These are phyloP conservation scores for Pangasius krempfi DNA, from an alignment of 2,797 vertebrate species.

Conservation along the genomic window DNA sequence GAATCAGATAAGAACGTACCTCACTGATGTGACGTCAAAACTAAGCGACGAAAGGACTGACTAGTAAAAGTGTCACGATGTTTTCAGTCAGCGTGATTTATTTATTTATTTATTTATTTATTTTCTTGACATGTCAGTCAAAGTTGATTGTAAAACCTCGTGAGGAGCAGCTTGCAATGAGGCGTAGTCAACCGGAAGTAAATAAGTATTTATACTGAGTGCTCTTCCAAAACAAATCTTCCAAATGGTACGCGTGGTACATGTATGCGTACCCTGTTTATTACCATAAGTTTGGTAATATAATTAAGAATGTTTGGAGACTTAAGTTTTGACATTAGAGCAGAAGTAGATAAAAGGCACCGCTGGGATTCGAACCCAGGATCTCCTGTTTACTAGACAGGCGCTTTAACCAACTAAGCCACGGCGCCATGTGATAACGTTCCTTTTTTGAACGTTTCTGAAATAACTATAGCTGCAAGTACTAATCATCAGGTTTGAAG, in stretches of 20 bases:
- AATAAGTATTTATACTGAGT: not conserved
- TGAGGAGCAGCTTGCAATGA: not conserved
- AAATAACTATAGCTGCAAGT: too few species aligned
- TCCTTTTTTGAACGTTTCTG: not conserved
- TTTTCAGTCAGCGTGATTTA: not conserved
- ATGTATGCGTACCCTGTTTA: not conserved
- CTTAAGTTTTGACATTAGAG: not conserved
- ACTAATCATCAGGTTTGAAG: too few species aligned
- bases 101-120: not conserved
- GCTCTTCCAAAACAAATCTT: not conserved
- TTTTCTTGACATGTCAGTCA: not conserved
- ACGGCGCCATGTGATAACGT: fast-evolving
- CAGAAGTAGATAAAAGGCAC: constrained; percentile 20
- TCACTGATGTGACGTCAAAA: not conserved
- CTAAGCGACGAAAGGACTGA: not conserved
- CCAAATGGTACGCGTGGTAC: not conserved
- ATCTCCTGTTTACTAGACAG: constrained; percentile 50
- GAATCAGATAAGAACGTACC: not conserved
- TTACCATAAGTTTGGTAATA: too few species aligned
- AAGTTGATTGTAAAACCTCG: not conserved
- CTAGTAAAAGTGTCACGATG: not conserved
- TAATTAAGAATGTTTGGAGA: not conserved
- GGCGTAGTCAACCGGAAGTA: not conserved
- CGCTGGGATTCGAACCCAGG: constrained; percentile 67
- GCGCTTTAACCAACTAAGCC: constrained; percentile 47